Conservation (phyloP, 2,113 vertebrate species). For the Megaptera novaeangliae region DNA sequence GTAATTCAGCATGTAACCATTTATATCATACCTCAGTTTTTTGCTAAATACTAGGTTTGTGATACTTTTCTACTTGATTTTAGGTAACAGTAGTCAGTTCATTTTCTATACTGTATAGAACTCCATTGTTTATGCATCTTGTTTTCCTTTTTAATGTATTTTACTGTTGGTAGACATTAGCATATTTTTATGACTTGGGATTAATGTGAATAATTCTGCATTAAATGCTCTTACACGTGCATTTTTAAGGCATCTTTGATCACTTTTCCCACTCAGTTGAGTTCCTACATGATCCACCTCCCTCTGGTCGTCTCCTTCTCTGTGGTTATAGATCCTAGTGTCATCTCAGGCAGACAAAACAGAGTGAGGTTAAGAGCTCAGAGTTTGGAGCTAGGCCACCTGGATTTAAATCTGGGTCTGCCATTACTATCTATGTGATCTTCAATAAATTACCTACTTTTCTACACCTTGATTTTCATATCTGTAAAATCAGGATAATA, state of each 20-base stretch:
- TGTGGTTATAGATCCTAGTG: background rate
- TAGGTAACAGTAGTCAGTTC: background rate
- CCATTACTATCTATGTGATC: background rate
- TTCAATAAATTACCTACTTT: background rate
- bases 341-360: background rate
- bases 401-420: background rate
- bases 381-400: background rate
- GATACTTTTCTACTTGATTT: background rate
- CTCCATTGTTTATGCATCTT: background rate
- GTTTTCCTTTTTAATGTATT: background rate
- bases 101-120: background rate
- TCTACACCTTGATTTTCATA: background rate
- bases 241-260: background rate
- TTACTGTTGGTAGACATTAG: background rate
- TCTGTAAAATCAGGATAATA: background rate
- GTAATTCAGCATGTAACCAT: background rate
- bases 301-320: background rate
- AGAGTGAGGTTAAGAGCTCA: background rate
- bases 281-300: background rate
- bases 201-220: background rate
- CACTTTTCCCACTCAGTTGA: background rate
- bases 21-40: background rate
- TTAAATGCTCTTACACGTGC: background rate
- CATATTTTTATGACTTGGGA: background rate
- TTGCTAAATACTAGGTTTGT: background rate